Evolutionary conservation across 2,888 invertebrate species (phyloP), one percentile per base, ranked within the genome.

Genomic region (Microplitis deprimator): DNA sequence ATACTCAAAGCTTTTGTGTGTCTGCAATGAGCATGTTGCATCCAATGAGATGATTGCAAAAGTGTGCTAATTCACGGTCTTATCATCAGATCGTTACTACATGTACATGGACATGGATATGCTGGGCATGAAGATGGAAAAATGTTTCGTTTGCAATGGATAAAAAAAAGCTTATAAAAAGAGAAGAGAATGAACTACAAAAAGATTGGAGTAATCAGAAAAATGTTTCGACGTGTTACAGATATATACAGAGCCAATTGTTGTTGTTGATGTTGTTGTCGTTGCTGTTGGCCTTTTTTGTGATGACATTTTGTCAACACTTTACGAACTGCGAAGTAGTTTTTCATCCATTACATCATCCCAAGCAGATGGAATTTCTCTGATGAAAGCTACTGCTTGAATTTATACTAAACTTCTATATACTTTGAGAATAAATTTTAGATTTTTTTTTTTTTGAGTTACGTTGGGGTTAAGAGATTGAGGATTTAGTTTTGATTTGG

Each of bases 51-150:
- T 39, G 39, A 71, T 71, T 62, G 41, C 17, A 62, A 50, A 50
- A 71, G 71, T 71, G 71, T 39, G 59, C 71, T 71, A 71, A 71
- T 71, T 71, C 39, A 39, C 59, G 13, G 61, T 71, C 39, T 61
- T 71, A 38, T 61, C 71, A 62, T 71, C 7, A 20, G 10, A 17
- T 68, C 10, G 60, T 29, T 29, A 65, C 13, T 29, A 65, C 29
- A 65, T 20, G 13, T 3, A 29, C 38, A 29, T 5, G 5, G 13
- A 65, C 7, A 65, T 29, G 7, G 29, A 65, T 65, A 29, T 65
- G 5, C 7, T 17, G 7, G n/a, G 20, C 16, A 62, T 1, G n/a
- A 62, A 20, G 29, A 8, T 29, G 38, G 65, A 29, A 20, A 20
- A 65, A 65, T 65, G 13, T 13, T 65, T 29, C 20, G 20, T 29